A percentile compares a stretch with the other conserved stretches of the same genome.
Conservation (phyloP, 2,888 invertebrate species). For the Dryococelus australis region DNA sequence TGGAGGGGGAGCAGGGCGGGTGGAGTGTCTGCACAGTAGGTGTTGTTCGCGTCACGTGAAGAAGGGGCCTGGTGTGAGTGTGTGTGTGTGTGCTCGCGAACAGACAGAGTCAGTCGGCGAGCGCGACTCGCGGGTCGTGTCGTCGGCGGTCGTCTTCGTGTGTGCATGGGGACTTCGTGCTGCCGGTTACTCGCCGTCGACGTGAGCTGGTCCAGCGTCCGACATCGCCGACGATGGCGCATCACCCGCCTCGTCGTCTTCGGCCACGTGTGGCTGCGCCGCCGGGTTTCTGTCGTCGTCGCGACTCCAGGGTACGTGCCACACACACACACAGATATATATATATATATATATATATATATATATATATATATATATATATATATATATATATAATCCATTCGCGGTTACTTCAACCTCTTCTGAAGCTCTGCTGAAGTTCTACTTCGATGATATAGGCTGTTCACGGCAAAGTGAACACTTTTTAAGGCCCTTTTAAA, state of each 20-base stretch:
- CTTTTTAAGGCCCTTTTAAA: too few species aligned
- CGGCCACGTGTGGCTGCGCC: slow-evolving; percentile 3
- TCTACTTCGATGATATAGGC: too few species aligned
- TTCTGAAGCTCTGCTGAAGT: too few species aligned
- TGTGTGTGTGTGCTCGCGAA: too few species aligned
- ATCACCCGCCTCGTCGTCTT: background rate
- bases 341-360: too few species aligned
- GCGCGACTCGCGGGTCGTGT: background rate
- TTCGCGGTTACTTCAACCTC: too few species aligned
- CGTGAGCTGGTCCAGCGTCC: too few species aligned
- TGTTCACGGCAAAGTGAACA: too few species aligned
- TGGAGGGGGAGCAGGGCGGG: background rate
- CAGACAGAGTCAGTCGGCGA: background rate
- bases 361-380: too few species aligned
- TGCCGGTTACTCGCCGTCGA: slow-evolving; percentile 21
- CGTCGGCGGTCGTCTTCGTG: background rate
- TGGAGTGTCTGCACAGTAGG: background rate
- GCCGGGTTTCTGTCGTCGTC: background rate
- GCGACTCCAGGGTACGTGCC: background rate
- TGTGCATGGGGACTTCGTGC: slow-evolving; percentile 11
- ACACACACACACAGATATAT: too few species aligned
- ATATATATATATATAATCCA: too few species aligned
- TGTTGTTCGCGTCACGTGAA: background rate
- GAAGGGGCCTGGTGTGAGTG: too few species aligned
- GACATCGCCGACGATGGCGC: background rate